These are phyloP conservation scores for Olivierus martensii DNA, from an alignment of 1,140 invertebrate genomes.

Conservation along the genomic window DNA sequence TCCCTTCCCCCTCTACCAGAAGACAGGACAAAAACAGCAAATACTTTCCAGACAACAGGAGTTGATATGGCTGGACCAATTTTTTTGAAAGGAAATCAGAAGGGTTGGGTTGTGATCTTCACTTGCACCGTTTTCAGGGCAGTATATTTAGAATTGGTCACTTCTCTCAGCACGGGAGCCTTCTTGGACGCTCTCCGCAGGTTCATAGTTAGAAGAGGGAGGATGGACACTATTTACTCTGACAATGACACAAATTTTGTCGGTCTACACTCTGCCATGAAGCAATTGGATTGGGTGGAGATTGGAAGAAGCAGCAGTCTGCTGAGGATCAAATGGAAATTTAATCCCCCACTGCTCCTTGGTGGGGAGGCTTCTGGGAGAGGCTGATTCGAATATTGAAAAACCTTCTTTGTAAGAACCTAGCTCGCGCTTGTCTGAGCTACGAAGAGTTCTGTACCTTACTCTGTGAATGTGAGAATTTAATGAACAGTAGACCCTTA, in stretches of 20 bases:
- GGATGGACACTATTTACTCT: conserved; percentile 21
- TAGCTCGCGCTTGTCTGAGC: conserved; percentile 16
- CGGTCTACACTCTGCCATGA: neutral
- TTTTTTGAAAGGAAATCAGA: neutral
- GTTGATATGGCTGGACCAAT: neutral
- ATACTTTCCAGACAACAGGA: neutral
- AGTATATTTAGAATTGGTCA: conserved; percentile 29
- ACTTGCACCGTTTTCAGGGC: conserved; percentile 27
- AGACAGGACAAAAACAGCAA: neutral
- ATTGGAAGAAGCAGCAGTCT: neutral
- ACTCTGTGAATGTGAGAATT: conserved; percentile 19
- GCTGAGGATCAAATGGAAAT: conserved; percentile 13
- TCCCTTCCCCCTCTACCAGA: neutral
- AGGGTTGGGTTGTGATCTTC: conserved; percentile 20
- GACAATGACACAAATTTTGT: conserved; percentile 30
- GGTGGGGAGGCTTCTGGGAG: conserved; percentile 33
- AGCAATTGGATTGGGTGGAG: neutral
- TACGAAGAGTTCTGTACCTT: conserved; percentile 21
- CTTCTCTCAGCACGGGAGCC: conserved; percentile 21
- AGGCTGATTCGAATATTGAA: conserved; percentile 26
- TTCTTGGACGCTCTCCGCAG: conserved; percentile 24
- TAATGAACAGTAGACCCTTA: conserved; percentile 18
- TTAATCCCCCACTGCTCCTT: conserved; percentile 28
- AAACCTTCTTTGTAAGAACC: conserved; percentile 23
- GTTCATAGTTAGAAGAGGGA: conserved; percentile 26